A percentile compares a stretch with the other conserved stretches of the same genome.
Conservation (phyloP, 2,888 invertebrate species). For the Synanthedon formicaeformis region DNA sequence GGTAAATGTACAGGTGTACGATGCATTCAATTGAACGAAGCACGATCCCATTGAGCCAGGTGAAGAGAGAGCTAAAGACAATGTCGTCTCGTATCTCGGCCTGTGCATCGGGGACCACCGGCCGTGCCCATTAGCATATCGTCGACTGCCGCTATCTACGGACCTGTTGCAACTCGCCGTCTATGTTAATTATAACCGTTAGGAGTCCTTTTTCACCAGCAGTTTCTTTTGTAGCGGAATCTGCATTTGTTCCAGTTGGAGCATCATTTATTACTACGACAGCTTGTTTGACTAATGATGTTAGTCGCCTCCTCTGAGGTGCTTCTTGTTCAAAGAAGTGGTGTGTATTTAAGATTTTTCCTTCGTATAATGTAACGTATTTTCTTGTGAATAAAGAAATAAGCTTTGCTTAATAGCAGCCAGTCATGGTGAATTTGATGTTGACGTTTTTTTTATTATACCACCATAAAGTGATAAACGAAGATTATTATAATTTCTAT, state of each 20-base stretch:
- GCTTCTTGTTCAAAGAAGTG: too few relatives aligned
- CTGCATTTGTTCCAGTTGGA: background rate
- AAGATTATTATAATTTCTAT: too few relatives aligned
- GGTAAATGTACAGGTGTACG: background rate
- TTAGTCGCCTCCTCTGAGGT: background rate
- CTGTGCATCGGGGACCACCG: constrained; percentile 45
- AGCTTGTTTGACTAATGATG: background rate
- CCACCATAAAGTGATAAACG: too few relatives aligned
- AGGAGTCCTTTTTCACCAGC: constrained; percentile 24
- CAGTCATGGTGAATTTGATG: too few relatives aligned
- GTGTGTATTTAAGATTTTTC: too few relatives aligned
- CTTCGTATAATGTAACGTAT: too few relatives aligned
- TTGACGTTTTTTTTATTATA: too few relatives aligned
- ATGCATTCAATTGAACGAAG: background rate
- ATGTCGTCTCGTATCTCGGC: constrained; percentile 10
- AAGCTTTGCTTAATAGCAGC: too few relatives aligned
- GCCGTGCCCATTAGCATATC: constrained; percentile 47
- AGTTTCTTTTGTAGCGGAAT: constrained; percentile 15
- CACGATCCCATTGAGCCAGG: background rate
- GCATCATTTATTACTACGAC: background rate
- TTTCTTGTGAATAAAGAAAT: too few relatives aligned
- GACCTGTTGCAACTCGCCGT: constrained; percentile 32
- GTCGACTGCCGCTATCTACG: constrained; percentile 12
- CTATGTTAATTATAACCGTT: constrained; percentile 43
- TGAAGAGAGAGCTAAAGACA: background rate